Evolutionary conservation across 2,113 vertebrate species (phyloP).

Genomic region (Odobenus rosmarus): DNA sequence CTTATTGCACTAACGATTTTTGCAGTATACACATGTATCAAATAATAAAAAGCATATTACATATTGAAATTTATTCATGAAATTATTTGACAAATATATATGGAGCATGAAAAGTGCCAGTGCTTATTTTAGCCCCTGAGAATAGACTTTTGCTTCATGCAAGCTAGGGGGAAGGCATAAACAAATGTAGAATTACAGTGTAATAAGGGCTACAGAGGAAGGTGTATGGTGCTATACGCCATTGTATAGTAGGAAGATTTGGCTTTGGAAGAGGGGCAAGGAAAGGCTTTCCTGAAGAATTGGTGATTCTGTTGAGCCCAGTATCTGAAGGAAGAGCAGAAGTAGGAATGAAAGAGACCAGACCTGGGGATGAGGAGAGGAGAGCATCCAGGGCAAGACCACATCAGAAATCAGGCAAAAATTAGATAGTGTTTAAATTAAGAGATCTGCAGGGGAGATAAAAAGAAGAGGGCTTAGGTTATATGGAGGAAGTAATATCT

Average conservation of each 20-base stretch:
- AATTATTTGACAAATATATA: neutral
- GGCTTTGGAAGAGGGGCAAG: neutral
- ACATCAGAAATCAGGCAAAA: neutral
- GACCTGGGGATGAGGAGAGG: neutral
- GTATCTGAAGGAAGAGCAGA: neutral
- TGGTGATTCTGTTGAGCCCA: neutral
- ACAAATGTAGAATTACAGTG: neutral
- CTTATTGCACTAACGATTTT: neutral
- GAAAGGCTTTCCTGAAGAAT: neutral
- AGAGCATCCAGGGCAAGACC: neutral
- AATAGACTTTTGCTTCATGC: neutral
- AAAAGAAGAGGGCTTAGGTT: neutral
- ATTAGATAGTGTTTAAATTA: neutral
- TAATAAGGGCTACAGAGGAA: neutral
- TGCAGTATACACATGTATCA: neutral
- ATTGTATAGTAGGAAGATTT: neutral
- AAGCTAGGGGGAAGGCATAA: neutral
- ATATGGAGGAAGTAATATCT: neutral
- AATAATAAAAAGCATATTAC: neutral
- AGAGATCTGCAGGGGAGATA: neutral
- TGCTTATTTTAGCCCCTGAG: neutral
- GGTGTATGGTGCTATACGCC: neutral
- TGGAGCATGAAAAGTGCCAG: neutral
- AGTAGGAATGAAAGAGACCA: neutral
- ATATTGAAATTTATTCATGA: slow-evolving; percentile 10